Evolutionary conservation across 1,140 invertebrate species (phyloP), one percentile per base, ranked within the genome.

Genomic region (Drosophila bifasciata): DNA sequence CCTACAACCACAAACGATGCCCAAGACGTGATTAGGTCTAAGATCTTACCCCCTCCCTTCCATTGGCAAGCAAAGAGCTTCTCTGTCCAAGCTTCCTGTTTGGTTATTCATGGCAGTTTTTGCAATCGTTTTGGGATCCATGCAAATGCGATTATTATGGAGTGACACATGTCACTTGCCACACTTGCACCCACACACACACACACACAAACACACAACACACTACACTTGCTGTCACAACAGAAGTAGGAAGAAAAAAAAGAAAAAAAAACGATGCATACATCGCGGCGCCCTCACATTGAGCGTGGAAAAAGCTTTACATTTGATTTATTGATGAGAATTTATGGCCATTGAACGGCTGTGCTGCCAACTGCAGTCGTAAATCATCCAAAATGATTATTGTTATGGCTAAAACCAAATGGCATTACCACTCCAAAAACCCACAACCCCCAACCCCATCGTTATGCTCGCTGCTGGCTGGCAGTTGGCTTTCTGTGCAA

Each of bases 321-420:
- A 81, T 88, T 81, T 86, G 83, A 88, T 88, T 88, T 88, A 88
- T 88, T 88, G 67, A 83, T 79, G 70, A 56, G 43, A 88, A 88
- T 88, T 89, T 79, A 78, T 88, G 71, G 75, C 56, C 70, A 86
- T 67, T 86, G 68, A 86, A 50, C 72, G 73, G 13, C 32, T 17
- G 67, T 55, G 41, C 70, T 52, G 60, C 39, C 61, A 80, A 64
- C 64, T 79, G 46, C 53, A 70, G 39, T 66, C 81, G 76, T 85
- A 88, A 85, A 81, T 85, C 77, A 85, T 50, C 56, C 68, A 69
- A 53, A 85, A 73, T 80, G 61, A 85, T 84, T 61, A 73, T 79
- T 61, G 75, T 84, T 85, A 57, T 74, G 78, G 51, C 40, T 60
- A 52, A 52, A 59, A 60, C 45, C 48, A 44, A 21, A 40, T 39